phyloP scores from a whole-genome alignment of 2,797 vertebrate species.

The Crossoptilon crossoptilon region DNA sequence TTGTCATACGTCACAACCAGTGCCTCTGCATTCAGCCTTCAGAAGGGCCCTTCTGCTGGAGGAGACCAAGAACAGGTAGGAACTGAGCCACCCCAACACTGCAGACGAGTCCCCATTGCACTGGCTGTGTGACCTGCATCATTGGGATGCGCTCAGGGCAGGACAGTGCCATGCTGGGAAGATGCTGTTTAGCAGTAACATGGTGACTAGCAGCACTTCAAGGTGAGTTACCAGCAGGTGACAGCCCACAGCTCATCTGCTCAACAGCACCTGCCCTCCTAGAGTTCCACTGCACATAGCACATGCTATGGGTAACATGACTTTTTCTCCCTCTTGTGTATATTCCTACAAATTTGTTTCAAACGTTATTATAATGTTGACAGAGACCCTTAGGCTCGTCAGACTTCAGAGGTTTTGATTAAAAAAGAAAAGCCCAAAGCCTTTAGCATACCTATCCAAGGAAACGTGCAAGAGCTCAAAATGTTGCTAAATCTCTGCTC shows the following conservation, averaged over 20 bases:
- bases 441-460: neutral
- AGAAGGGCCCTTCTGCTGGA: neutral
- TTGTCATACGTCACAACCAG: neutral
- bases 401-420: neutral
- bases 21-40: accelerated
- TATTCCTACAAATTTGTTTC: neutral
- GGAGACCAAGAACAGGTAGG: neutral
- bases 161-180: neutral
- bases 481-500: accelerated
- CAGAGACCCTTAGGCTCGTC: neutral
- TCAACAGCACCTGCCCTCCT: neutral
- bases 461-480: neutral
- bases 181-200: neutral
- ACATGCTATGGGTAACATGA: accelerated
- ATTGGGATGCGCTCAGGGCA: neutral
- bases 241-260: neutral
- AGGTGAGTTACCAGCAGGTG: neutral
- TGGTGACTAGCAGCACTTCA: neutral
- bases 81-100: neutral
- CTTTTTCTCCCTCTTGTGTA: neutral
- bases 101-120: neutral
- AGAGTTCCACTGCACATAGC: accelerated
- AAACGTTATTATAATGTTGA: conserved; percentile 7
- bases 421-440: neutral
- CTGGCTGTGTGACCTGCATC: neutral